Evolutionary conservation across 1,140 invertebrate species (phyloP), one percentile per base, ranked within the genome.

Genomic region (Thaumatotibia leucotreta): DNA sequence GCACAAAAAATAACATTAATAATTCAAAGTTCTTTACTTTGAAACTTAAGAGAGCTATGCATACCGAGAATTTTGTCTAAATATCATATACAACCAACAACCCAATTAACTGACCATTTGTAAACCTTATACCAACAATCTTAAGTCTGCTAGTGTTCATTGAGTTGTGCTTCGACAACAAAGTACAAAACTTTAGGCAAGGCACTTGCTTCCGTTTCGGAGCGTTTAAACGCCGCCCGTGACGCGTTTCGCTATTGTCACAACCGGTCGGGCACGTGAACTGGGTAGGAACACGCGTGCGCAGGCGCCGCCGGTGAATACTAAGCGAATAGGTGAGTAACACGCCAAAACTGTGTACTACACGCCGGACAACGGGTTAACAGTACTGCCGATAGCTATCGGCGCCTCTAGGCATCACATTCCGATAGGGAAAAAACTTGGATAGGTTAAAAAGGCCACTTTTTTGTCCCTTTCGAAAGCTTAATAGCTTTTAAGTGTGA

Each of bases 161-260:
- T 45, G 17, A 45, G 9, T 14, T 45, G n/a, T 14, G 39, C 20
- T 20, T 45, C 20, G 20, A 17, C n/a, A n/a, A n/a, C n/a, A n/a
- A n/a, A n/a, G n/a, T n/a, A 14, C n/a, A 20, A 17, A 14, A 45
- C 39, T 45, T 45, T 20, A 52, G 23, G 50, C 50, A 27, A 10
- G 50, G 52, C 72, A 72, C 73, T 75, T 58, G 72, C 75, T 83
- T 84, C 82, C 81, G 84, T 80, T 86, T 84, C 69, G 74, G 78
- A 82, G 81, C 78, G 79, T 84, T 76, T 78, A 77, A 81, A 77
- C 79, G 79, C 72, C 69, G 72, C 49, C 73, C 78, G 77, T 83
- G 80, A 81, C 80, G 78, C 73, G 73, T 79, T 75, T 79, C 76
- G 75, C 80, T 69, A 83, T 85, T 84, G 83, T 83, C 73, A 72